Evolutionary conservation across 2,888 invertebrate genomes (phyloP).

Genomic region (Colostygia pectinataria): DNA sequence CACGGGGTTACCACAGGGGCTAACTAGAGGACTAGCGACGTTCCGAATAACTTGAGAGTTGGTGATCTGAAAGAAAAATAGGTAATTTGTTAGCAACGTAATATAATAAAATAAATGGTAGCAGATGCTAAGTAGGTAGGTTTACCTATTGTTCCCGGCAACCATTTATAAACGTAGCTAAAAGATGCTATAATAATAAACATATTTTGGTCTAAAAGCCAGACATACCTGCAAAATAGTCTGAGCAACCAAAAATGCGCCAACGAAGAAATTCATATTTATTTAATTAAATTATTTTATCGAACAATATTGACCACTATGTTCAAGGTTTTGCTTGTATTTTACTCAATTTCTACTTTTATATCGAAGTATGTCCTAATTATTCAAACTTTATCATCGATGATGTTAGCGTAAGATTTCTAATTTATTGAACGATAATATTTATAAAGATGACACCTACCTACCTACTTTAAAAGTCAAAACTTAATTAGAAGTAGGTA

Average conservation of each 20-base stretch:
- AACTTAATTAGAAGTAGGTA: too few relatives aligned
- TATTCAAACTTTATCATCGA: constrained; percentile 4
- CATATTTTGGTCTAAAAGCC: too few relatives aligned
- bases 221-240: constrained; percentile 25
- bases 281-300: constrained; percentile 1
- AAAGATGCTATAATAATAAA: too few relatives aligned
- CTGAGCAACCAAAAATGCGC: constrained; percentile 18
- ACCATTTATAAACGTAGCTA: too few relatives aligned
- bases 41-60: constrained; percentile 41
- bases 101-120: too few relatives aligned
- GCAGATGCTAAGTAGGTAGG: too few relatives aligned
- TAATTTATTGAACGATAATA: constrained; percentile 3
- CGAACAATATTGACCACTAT: background rate
- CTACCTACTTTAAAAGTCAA: too few relatives aligned
- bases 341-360: constrained; percentile 8
- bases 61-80: constrained; percentile 45
- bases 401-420: constrained; percentile 5
- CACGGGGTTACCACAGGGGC: constrained; percentile 8
- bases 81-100: too few relatives aligned
- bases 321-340: background rate
- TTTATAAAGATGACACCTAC: constrained; percentile 1
- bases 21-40: constrained; percentile 3
- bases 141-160: too few relatives aligned
- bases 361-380: constrained; percentile 27
- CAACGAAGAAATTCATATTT: constrained; percentile 26